phyloP scores from a whole-genome alignment of 2,888 invertebrate species.

The Leptothorax acervorum region DNA sequence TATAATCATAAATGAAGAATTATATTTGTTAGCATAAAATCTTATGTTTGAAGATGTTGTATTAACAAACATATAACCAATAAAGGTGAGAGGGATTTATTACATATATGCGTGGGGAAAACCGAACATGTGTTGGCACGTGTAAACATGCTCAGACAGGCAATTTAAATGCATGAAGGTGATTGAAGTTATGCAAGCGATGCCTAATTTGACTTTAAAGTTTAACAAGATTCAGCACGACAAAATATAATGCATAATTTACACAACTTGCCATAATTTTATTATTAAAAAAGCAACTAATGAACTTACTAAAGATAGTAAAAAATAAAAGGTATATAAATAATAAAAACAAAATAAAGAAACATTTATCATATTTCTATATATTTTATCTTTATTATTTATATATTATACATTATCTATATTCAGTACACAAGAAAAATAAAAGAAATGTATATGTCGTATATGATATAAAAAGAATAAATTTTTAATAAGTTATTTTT shows the following conservation, averaged over 20 bases:
- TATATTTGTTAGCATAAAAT: background rate
- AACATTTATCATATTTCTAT: background rate
- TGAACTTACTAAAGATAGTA: background rate
- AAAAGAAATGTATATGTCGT: background rate
- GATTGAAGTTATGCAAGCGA: constrained; percentile 35
- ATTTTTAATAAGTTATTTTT: background rate
- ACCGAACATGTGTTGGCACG: background rate
- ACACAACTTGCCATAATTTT: background rate
- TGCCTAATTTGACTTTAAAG: constrained; percentile 20
- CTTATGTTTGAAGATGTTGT: constrained; percentile 7
- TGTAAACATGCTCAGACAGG: constrained; percentile 20
- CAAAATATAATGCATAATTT: constrained; percentile 25
- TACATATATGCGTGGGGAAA: background rate
- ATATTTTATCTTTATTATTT: background rate
- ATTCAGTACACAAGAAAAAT: background rate
- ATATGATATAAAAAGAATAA: background rate
- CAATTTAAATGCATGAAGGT: constrained; percentile 54
- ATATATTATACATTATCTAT: background rate
- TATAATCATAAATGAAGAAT: background rate
- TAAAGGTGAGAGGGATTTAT: constrained; percentile 8
- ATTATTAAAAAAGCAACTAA: background rate
- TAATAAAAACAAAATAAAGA: background rate
- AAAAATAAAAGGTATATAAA: background rate
- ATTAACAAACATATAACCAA: background rate
- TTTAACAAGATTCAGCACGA: background rate